Base-by-base conservation (phyloP, 1,140 invertebrate species). In the Bombus turneri region DNA sequence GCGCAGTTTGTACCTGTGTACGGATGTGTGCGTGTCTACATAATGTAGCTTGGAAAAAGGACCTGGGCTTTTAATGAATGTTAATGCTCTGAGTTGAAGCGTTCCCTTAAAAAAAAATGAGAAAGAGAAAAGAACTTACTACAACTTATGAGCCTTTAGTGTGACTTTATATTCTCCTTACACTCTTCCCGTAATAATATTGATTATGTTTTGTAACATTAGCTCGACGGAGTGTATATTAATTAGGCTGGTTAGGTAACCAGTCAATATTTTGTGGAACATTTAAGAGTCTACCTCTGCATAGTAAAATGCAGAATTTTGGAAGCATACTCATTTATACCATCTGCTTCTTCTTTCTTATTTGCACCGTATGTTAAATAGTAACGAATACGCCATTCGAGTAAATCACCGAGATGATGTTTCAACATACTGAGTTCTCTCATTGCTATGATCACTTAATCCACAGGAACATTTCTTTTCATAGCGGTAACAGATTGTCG, bases 151-250 rank as follows among this genome's bases (percentile, higher is more conserved):
- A 68, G 78, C 79, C 39, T 22, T 68, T 39, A 53, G 59, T 57
- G 15, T 81, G 34, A 73, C n/a, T 37, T 81, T 66, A 74, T 81
- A 81, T 68, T 85, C 79, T 81, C 62, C 80, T 86, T 84, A 83
- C 57, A 75, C 37, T 57, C 37, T 83, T 79, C 28, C 41, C 34
- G 69, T 53, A 73, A 73, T 59, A 73, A 73, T 78, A 86, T 71
- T 75, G 62, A 86, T 83, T 83, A 83, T 76, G 74, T 64, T 86
- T 71, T 83, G 39, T 86, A 81, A 81, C 71, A 85, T 81, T 81
- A 85, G 79, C 73, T 82, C 80, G 72, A 86, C 85, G 85, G 85
- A 86, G 85, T 85, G 84, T 81, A 81, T 83, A 83, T 73, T 86
- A 83, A 68, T 76, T 80, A 76, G 85, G 41, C 85, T 83, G 73